Evolutionary conservation across 2,888 invertebrate genomes (phyloP).

Genomic region (Archips crataeganus): DNA sequence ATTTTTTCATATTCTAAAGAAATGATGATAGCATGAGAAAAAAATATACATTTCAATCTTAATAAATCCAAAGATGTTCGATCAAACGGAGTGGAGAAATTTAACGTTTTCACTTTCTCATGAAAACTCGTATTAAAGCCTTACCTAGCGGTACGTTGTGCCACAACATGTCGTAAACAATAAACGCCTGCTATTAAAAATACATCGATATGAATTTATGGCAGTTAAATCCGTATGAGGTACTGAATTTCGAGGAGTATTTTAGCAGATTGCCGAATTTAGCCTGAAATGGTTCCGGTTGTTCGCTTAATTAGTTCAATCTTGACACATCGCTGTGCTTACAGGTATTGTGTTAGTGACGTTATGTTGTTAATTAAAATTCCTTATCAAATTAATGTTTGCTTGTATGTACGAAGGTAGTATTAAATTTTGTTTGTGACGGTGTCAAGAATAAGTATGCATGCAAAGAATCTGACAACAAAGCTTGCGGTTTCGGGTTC

Average conservation of each 20-base stretch:
- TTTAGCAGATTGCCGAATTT: background rate
- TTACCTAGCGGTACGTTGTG: too few species aligned
- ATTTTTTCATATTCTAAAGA: background rate
- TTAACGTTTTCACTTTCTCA: background rate
- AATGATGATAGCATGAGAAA: background rate
- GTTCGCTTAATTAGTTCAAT: conserved; percentile 36
- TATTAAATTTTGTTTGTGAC: too few species aligned
- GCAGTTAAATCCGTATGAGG: background rate
- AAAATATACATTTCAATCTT: too few species aligned
- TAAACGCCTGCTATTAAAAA: background rate
- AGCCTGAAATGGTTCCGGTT: background rate
- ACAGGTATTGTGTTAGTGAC: background rate
- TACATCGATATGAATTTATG: background rate
- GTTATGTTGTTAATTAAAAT: background rate
- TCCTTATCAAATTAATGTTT: background rate
- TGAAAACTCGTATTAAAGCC: background rate
- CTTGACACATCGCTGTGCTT: conserved; percentile 34
- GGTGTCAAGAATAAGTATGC: background rate
- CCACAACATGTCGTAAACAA: background rate
- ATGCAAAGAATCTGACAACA: too few species aligned
- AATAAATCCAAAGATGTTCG: too few species aligned
- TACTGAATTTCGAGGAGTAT: background rate
- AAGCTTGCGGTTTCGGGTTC: too few species aligned
- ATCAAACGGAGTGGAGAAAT: too few species aligned
- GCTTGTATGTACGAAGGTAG: background rate